Conservation (phyloP, 2,113 vertebrate species). For the Aegotheles bennettii region DNA sequence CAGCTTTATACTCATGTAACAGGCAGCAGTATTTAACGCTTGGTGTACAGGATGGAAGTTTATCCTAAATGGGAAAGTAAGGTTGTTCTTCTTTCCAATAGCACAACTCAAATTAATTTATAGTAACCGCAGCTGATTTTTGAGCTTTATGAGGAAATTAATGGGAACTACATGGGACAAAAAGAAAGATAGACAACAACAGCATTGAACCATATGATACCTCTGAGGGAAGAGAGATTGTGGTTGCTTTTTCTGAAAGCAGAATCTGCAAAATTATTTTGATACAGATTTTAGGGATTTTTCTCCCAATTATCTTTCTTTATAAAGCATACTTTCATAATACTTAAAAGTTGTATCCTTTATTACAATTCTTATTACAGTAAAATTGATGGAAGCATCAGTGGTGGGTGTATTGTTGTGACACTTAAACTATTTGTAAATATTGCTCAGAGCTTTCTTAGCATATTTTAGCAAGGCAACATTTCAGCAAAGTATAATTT, state of each 20-base stretch:
- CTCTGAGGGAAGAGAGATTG: not conserved
- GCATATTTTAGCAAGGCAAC: constrained; percentile 69
- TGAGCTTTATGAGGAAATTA: constrained; percentile 43
- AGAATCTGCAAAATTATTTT: constrained; percentile 44
- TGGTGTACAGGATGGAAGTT: not conserved
- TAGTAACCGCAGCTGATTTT: not conserved
- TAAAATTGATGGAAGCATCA: constrained; percentile 51
- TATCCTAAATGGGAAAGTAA: not conserved
- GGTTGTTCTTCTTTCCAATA: not conserved
- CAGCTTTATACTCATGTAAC: not conserved
- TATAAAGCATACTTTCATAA: constrained; percentile 47
- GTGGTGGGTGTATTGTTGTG: constrained; percentile 76
- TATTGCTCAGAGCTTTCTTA: constrained; percentile 75
- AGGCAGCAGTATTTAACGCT: not conserved
- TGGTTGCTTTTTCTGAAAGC: constrained; percentile 48
- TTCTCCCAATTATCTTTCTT: constrained; percentile 36
- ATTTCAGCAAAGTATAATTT: constrained; percentile 74
- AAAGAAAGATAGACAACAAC: constrained; percentile 14
- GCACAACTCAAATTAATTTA: not conserved
- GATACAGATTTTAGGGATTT: constrained; percentile 56
- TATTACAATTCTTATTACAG: constrained; percentile 62
- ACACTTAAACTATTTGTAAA: constrained; percentile 79
- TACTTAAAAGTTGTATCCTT: constrained; percentile 64
- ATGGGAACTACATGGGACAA: not conserved
- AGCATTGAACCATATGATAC: not conserved